Conservation (phyloP, 2,113 vertebrate species). For the Clinocottus analis region DNA sequence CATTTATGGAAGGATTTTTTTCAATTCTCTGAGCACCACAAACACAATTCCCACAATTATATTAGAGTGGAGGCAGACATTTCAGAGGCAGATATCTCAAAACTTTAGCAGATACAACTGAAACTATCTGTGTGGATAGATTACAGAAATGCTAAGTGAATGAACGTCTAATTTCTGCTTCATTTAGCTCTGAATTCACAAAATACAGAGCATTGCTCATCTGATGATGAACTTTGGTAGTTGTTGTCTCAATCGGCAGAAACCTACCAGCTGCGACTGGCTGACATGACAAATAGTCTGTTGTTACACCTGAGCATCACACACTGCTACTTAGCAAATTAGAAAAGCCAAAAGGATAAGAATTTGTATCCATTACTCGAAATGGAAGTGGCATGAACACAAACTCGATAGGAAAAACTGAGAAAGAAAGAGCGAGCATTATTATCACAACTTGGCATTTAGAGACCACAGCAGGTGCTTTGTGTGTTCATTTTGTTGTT, state of each 20-base stretch:
- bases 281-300: background rate
- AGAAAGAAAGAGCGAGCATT: background rate
- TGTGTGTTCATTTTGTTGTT: slow-evolving; percentile 11
- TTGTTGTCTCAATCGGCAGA: background rate
- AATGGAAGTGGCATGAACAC: background rate
- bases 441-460: background rate
- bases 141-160: background rate
- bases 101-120: background rate
- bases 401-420: background rate
- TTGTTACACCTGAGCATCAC: background rate
- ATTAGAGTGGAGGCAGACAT: background rate
- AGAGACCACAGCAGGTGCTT: background rate
- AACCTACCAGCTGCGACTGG: background rate
- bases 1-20: slow-evolving; percentile 25
- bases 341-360: background rate
- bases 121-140: background rate
- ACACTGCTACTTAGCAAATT: background rate
- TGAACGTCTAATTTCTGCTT: background rate
- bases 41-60: slow-evolving; percentile 1
- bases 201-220: background rate
- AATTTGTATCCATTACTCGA: background rate
- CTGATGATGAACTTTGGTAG: background rate
- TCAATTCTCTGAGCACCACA: background rate
- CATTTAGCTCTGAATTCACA: background rate
- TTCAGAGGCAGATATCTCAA: background rate